Conservation (phyloP, 2,888 invertebrate species). For the Lissonota sp. region DNA sequence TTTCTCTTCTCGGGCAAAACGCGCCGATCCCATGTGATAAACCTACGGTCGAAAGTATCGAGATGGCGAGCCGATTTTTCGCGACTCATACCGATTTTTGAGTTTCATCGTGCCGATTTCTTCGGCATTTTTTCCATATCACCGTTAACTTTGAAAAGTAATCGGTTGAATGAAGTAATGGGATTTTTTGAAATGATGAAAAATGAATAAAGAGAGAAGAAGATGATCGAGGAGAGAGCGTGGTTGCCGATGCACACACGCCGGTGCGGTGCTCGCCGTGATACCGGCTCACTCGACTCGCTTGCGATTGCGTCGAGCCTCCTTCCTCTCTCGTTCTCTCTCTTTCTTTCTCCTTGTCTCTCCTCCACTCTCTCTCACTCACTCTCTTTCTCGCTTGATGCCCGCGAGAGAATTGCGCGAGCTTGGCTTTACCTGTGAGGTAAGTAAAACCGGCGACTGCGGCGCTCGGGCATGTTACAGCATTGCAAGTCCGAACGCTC, state of each 20-base stretch:
- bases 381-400: conserved; percentile 46
- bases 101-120: not conserved
- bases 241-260: conserved; percentile 58
- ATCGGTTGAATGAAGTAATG: not conserved
- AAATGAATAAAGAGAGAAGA: conserved; percentile 6
- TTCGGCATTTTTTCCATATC: not conserved
- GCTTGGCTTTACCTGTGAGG: conserved; percentile 82
- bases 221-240: conserved; percentile 44
- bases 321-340: conserved; percentile 55
- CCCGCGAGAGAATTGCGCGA: conserved; percentile 71
- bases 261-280: conserved; percentile 63
- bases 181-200: not conserved
- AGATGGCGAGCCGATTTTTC: not conserved
- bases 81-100: not conserved
- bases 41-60: not conserved
- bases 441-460: conserved; percentile 81
- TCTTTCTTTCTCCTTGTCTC: conserved; percentile 11
- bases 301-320: conserved; percentile 63
- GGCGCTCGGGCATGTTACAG: conserved; percentile 80
- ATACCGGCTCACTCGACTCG: conserved; percentile 67
- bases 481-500: conserved; percentile 79
- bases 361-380: conserved; percentile 40
- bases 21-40: not conserved
- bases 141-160: not conserved
- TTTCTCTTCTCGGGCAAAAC: not conserved